Evolutionary conservation across 2,797 vertebrate genomes (phyloP), one percentile per base, ranked within the genome.

Genomic region (Pterois miles): DNA sequence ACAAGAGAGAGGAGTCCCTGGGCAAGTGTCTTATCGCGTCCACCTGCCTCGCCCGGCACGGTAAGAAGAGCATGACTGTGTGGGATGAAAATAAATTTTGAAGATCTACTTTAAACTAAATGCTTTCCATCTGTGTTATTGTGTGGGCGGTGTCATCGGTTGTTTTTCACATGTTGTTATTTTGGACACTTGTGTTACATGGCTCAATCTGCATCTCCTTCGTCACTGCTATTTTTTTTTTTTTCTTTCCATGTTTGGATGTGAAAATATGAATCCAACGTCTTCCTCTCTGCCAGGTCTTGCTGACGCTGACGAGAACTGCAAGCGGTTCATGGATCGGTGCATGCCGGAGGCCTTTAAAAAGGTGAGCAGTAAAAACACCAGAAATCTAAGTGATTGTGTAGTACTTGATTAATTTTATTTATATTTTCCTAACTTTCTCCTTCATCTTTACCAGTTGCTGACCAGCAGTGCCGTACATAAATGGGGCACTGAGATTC

Each of bases 331-430:
- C 89, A 97, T 98, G 88, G 98, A 99, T 78, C 95, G 98, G 52
- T 99, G 98, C 92, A 99, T 99, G 98, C 97, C 98, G 31, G 98
- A 99, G 94, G 98, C 98, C 89, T 99, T 99, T 94, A 99, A 99
- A 92, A 99, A 99, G 97, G 98, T 99, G 80, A 94, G 93, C 40
- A 33, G 5, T 29, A 4, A 50, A 29, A 10, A 65, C 25, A n/a
- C 31, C 8, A 2, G 59, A 67, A 53, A 6, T 66, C 11, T 8
- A 38, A 43, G 40, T 56, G 33, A 54, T 2, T 31, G 13, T 20
- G 48, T 11, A 8, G 23, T 34, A 9, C 48, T 46, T 27, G 0
- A 73, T 33, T 74, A 8, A 68, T 57, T 57, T 22, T 4, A 13
- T 23, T 23, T 56, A 4, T 48, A 20, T 67, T 50, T n/a, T 10